Conservation (phyloP, 1,140 invertebrate species). For the Ceratoteleas bidentatus region DNA sequence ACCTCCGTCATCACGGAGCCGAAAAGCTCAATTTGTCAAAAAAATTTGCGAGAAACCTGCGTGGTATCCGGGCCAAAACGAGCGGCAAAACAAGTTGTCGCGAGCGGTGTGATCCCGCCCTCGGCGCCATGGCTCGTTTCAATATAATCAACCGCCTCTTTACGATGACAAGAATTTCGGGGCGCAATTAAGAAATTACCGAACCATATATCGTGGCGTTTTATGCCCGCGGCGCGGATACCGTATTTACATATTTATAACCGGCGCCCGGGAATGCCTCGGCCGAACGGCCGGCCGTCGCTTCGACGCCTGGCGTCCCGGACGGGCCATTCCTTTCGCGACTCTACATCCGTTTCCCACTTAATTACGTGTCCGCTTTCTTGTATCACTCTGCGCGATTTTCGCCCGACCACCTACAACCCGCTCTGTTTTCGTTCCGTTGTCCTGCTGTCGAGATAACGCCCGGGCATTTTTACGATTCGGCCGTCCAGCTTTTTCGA, state of each 20-base stretch:
- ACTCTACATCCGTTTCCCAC: constrained; percentile 56
- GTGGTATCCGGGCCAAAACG: constrained; percentile 3
- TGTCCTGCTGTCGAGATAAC: constrained; percentile 1
- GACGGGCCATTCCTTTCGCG: constrained; percentile 45
- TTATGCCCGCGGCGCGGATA: constrained; percentile 73
- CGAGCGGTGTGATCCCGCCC: constrained; percentile 53
- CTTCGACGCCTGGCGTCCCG: constrained; percentile 53
- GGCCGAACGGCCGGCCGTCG: constrained; percentile 51
- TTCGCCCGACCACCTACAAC: constrained; percentile 33
- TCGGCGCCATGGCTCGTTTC: constrained; percentile 63
- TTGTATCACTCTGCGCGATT: constrained; percentile 25
- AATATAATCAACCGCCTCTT: constrained; percentile 75
- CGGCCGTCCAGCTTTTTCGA: neutral
- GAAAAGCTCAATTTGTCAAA: constrained; percentile 15
- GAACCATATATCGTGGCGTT: constrained; percentile 78
- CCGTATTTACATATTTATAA: constrained; percentile 76
- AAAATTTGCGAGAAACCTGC: constrained; percentile 4
- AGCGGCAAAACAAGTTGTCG: constrained; percentile 43
- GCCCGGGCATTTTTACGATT: constrained; percentile 19
- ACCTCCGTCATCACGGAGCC: too few relatives aligned
- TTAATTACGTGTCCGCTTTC: constrained; percentile 56
- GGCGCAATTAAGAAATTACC: constrained; percentile 81
- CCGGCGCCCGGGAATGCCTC: constrained; percentile 57
- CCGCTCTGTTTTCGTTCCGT: neutral
- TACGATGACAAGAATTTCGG: constrained; percentile 80